Conservation (phyloP, 2,888 invertebrate genomes). For the Hirtodrosophila trivittata region DNA sequence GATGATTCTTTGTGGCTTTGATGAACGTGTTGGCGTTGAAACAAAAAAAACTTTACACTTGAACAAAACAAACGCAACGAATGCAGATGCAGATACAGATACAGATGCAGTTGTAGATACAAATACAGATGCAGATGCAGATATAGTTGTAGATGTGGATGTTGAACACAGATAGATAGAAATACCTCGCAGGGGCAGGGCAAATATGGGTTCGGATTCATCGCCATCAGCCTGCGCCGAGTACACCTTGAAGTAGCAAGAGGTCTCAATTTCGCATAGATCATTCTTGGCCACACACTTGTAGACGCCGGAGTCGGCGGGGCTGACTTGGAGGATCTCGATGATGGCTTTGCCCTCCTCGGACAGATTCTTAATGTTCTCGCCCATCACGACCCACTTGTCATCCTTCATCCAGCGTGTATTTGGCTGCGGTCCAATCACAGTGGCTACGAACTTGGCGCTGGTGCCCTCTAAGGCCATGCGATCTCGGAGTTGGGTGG, state of each 20-base stretch:
- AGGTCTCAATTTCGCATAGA: constrained; percentile 89
- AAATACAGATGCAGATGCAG: constrained; percentile 28
- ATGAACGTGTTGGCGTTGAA: constrained; percentile 56
- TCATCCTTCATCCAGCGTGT: constrained; percentile 92
- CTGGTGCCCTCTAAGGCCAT: constrained; percentile 90
- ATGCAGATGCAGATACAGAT: constrained; percentile 32
- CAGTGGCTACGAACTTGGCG: constrained; percentile 91
- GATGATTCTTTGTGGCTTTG: constrained; percentile 22
- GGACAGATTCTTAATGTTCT: constrained; percentile 86
- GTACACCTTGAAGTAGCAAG: constrained; percentile 87
- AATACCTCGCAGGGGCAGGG: constrained; percentile 87
- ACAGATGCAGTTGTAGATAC: constrained; percentile 28
- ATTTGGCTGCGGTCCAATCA: constrained; percentile 89
- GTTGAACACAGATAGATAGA: constrained; percentile 23
- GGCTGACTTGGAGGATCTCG: constrained; percentile 88
- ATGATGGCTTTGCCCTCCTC: constrained; percentile 89
- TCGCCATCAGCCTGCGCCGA: constrained; percentile 81
- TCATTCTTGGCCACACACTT: constrained; percentile 91
- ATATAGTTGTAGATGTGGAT: constrained; percentile 6
- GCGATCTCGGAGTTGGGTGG: constrained; percentile 90
- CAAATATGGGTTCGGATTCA: constrained; percentile 83
- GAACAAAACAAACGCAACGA: constrained; percentile 13
- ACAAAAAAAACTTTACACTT: constrained; percentile 41
- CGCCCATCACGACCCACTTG: constrained; percentile 85
- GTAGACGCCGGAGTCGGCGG: constrained; percentile 91